Evolutionary conservation across 2,797 vertebrate species (phyloP).

Genomic region (Luscinia luscinia): DNA sequence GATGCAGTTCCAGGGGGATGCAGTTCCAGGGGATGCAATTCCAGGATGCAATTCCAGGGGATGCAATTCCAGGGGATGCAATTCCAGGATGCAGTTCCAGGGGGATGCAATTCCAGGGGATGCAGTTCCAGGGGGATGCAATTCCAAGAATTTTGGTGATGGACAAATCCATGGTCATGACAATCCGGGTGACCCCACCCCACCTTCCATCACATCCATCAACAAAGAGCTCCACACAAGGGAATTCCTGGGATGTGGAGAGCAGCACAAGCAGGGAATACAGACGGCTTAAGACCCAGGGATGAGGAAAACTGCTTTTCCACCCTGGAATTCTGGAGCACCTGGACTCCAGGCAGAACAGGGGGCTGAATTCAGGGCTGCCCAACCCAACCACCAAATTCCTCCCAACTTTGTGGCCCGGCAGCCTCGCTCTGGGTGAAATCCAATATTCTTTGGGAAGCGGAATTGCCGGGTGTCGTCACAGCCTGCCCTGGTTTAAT

Average conservation of each 20-base stretch:
- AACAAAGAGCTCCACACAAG: not conserved
- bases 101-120: not conserved
- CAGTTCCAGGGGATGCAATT: not conserved
- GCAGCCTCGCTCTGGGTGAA: not conserved
- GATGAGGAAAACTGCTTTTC: not conserved
- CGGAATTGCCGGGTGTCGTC: not conserved
- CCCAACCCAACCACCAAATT: not conserved
- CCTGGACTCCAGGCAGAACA: not conserved
- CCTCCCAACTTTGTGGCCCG: not conserved
- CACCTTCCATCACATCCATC: not conserved
- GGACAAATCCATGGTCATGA: accelerated
- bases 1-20: not conserved
- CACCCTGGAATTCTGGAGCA: not conserved
- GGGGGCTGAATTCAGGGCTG: not conserved
- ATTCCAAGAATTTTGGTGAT: not conserved
- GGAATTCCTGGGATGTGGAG: not conserved
- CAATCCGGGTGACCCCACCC: not conserved
- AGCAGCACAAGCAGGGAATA: accelerated
- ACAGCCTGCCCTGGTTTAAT: conserved; percentile 50
- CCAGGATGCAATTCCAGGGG: not conserved
- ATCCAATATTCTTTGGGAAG: conserved; percentile 39
- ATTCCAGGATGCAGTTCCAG: not conserved
- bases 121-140: not conserved
- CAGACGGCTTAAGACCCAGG: accelerated
- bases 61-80: not conserved